Evolutionary conservation across 2,797 vertebrate species (phyloP).

Genomic region (Artibeus lituratus): DNA sequence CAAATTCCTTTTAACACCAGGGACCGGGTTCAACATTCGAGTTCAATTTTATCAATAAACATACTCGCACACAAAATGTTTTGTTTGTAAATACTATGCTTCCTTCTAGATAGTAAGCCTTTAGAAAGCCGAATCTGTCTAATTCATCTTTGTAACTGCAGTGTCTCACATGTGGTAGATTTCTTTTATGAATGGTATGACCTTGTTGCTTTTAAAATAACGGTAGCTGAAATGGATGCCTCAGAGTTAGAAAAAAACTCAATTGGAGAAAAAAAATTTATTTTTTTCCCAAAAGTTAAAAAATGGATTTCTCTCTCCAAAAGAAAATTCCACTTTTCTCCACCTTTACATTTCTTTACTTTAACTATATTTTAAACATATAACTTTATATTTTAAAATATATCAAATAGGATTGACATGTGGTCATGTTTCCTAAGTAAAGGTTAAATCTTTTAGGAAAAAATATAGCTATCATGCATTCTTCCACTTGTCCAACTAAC

Average conservation of each 20-base stretch:
- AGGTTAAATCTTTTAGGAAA: constrained; percentile 26
- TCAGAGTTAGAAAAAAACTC: neutral
- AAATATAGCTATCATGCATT: neutral
- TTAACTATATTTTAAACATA: constrained; percentile 26
- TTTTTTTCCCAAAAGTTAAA: neutral
- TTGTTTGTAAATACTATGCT: neutral
- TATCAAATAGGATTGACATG: neutral
- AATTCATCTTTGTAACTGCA: neutral
- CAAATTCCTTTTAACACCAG: constrained; percentile 19
- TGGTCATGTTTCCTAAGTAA: constrained; percentile 21
- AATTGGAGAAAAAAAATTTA: neutral
- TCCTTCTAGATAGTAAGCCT: neutral
- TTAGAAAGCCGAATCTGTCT: neutral
- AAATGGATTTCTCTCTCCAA: constrained; percentile 21
- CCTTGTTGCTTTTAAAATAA: constrained; percentile 25
- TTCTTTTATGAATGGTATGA: constrained; percentile 15
- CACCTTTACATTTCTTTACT: neutral
- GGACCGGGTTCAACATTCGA: constrained; percentile 25
- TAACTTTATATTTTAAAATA: neutral
- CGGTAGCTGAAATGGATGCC: neutral
- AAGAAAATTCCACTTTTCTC: constrained; percentile 33
- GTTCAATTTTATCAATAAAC: constrained; percentile 23
- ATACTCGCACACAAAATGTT: neutral
- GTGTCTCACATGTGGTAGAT: neutral
- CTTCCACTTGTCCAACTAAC: constrained; percentile 15